Base-by-base conservation (phyloP, 92 coral and sea anemone genomes). In the Parazoanthus atlanticus region DNA sequence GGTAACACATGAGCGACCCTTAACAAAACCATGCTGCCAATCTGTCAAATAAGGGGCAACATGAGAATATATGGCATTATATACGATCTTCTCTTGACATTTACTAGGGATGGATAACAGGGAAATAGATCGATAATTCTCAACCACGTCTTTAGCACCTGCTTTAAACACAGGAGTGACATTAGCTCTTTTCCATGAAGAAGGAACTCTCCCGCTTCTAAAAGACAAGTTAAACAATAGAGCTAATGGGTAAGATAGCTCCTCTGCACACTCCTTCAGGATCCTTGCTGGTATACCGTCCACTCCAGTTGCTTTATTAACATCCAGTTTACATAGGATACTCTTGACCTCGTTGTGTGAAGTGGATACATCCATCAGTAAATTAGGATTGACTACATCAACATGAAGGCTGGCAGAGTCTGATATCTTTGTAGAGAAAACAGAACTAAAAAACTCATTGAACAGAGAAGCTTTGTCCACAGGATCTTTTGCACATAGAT, bases 1-100 rank as follows among this genome's bases (percentile, higher is more conserved):
- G 19, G 88, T 54, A 0, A 5, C 91, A n/a, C 92, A 92, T 73
- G 92, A 92, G 34, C 90, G 85, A 64, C 94, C 88, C 31, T 75
- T 91, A 0, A 89, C 66, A 17, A 91, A 91, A 0, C 88, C 90
- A 13, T 89, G 89, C 13, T 85, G 89, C 91, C 85, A 84, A 8
- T 84, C 85, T 64, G 88, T 17, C 0, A 83, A 78, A 28, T 25
- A 75, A 8, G 85, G 79, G 10, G 88, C 31, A 33, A 89, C 79
- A 32, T 71, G 87, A 30, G 88, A 88, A 29, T 87, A 77, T 77
- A 61, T 87, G 78, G 78, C 78, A 79, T 17, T 58, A 66, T 88
- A 61, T 43, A 79, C 85, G 6, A 36, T 88, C 81, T 19, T 88
- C 73, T 88, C 87, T 49, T 81, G 81, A 81, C 87, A 81, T 88